phyloP scores from a whole-genome alignment of 2,888 invertebrate genomes.

The Nephrotoma appendiculata region DNA sequence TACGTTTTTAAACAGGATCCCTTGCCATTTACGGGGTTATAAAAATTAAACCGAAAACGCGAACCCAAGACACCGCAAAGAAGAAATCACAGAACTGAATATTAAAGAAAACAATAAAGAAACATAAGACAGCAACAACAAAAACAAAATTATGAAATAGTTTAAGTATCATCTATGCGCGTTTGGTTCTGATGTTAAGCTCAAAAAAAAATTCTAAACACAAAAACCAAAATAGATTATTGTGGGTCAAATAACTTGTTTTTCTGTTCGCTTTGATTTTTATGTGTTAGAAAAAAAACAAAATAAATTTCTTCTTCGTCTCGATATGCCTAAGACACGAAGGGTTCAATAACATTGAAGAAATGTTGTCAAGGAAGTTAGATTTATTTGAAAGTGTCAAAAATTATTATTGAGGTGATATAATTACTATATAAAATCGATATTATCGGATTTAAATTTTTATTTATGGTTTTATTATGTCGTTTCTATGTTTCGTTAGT shows the following conservation, averaged over 20 bases:
- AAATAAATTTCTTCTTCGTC: neutral
- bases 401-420: neutral
- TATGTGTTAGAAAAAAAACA: neutral
- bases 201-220: neutral
- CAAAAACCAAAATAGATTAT: neutral
- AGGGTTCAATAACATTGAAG: neutral
- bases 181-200: neutral
- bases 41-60: neutral
- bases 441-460: neutral
- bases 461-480: neutral
- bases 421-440: neutral
- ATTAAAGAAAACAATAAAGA: neutral
- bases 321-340: neutral
- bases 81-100: neutral
- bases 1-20: neutral
- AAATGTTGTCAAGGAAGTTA: neutral
- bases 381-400: neutral
- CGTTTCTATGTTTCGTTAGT: neutral
- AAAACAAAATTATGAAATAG: neutral
- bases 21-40: neutral
- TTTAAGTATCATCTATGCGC: neutral
- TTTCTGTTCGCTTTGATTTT: neutral
- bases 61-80: neutral
- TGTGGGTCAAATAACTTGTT: slow-evolving; percentile 2
- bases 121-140: neutral